Base-by-base conservation (phyloP, 92 coral and sea anemone genomes). In the Porites divaricata region DNA sequence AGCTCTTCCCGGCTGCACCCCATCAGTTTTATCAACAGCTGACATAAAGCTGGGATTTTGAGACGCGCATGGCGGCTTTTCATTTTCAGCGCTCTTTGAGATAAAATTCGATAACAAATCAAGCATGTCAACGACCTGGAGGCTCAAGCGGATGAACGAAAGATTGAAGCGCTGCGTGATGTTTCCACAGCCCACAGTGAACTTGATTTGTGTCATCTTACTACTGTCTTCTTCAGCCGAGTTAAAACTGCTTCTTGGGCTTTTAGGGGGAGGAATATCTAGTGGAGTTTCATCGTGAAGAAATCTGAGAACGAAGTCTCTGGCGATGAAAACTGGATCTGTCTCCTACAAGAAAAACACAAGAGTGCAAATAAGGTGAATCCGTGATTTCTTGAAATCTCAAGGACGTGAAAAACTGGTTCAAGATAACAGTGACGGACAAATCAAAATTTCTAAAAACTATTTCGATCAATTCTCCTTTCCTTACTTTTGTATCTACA, bases 111-210 rank as follows among this genome's bases (percentile, higher is more conserved):
- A 76, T 28, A 97, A 89, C 16, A 97, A 81, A 75, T 97, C 99
- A 61, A 97, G 54, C 97, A 92, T 95, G 81, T 97, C 99, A 50
- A 92, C 90, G 9, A 93, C 79, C 82, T 95, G 99, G 28, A 93
- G 90, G 35, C 87, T 76, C 48, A 97, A 83, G 19, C 99, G 98
- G 57, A 97, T 92, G 57, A 94, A 91, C 2, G 98, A 92, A 41
- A 94, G 90, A 59, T 97, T 97, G 56, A 94, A 89, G 26, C 95
- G 88, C 73, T 97, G 99, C 1, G 98, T 97, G 15, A 95, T 88
- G 67, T 89, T 92, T 48, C 91, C 91, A 56, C 96, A 91, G 25
- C 95, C 91, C 72, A 97, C 84, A 63, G 90, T 92, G 45, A 94
- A 92, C 62, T 85, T 94, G 77, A 92, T 86, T 58, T 85, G 89